These are phyloP conservation scores for Aricia artaxerxes DNA, from an alignment of 2,888 invertebrate species.

Conservation along the genomic window DNA sequence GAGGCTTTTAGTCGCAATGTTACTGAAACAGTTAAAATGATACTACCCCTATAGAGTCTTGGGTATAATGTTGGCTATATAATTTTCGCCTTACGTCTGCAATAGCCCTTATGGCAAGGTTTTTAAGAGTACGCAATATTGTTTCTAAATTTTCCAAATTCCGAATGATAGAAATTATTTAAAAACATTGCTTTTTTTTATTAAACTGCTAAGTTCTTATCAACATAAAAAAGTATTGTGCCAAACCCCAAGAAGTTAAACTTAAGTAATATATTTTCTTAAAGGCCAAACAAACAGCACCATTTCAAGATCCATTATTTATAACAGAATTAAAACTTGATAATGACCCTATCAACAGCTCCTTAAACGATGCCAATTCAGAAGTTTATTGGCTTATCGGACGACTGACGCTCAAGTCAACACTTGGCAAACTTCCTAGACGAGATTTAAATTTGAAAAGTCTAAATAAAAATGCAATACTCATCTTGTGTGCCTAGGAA, in stretches of 20 bases:
- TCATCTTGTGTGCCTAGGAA: background rate
- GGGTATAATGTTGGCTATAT: background rate
- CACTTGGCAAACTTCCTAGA: conserved; percentile 19
- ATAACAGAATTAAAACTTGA: background rate
- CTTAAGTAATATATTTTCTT: background rate
- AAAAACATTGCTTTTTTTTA: no score
- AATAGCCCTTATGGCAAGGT: background rate
- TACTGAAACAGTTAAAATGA: conserved; percentile 4
- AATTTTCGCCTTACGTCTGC: background rate
- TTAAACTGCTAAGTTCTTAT: background rate
- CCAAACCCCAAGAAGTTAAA: background rate
- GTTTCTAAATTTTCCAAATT: background rate
- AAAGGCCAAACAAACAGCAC: background rate
- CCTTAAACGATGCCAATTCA: conserved; percentile 4
- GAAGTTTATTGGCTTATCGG: conserved; percentile 22
- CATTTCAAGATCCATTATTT: background rate
- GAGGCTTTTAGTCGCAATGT: background rate
- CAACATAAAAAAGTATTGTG: background rate
- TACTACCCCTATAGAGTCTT: background rate
- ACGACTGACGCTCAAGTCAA: conserved; percentile 8
- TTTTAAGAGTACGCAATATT: background rate
- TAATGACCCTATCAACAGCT: background rate
- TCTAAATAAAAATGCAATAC: conserved; percentile 21
- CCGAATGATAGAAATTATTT: background rate
- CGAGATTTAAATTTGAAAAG: conserved; percentile 8